These are phyloP conservation scores for Drosophila antonietae DNA, from an alignment of 2,888 invertebrate species.

Conservation along the genomic window DNA sequence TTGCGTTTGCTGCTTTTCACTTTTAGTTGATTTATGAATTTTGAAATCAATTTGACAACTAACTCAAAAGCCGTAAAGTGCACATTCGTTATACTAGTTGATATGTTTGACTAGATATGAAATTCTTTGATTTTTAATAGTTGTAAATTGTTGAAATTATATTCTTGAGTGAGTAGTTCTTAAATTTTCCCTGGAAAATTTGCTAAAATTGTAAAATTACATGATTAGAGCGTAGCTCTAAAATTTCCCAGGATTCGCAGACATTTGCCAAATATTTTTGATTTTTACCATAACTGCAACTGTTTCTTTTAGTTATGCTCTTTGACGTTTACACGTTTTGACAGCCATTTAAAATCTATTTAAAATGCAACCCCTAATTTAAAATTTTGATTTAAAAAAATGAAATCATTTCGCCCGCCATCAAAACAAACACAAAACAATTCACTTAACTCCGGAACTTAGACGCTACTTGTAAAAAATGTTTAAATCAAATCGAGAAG, in stretches of 20 bases:
- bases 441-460: conserved; percentile 45
- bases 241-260: too few relatives aligned
- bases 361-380: conserved; percentile 27
- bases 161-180: neutral
- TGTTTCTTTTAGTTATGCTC: conserved; percentile 34
- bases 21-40: conserved; percentile 74
- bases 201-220: too few relatives aligned
- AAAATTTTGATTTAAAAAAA: conserved; percentile 13
- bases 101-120: neutral
- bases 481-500: conserved; percentile 42
- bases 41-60: conserved; percentile 75
- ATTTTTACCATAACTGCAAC: conserved; percentile 22
- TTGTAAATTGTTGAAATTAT: neutral
- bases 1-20: conserved; percentile 43
- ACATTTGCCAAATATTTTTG: too few relatives aligned
- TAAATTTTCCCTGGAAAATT: neutral
- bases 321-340: conserved; percentile 55
- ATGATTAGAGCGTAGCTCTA: too few relatives aligned
- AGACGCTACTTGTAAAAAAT: conserved; percentile 48
- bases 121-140: neutral
- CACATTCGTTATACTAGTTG: conserved; percentile 8
- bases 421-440: conserved; percentile 24
- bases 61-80: conserved; percentile 14
- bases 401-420: conserved; percentile 1
- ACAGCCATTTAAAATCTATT: conserved; percentile 62